Evolutionary conservation across 2,888 invertebrate species (phyloP).

Genomic region (Salticus scenicus): DNA sequence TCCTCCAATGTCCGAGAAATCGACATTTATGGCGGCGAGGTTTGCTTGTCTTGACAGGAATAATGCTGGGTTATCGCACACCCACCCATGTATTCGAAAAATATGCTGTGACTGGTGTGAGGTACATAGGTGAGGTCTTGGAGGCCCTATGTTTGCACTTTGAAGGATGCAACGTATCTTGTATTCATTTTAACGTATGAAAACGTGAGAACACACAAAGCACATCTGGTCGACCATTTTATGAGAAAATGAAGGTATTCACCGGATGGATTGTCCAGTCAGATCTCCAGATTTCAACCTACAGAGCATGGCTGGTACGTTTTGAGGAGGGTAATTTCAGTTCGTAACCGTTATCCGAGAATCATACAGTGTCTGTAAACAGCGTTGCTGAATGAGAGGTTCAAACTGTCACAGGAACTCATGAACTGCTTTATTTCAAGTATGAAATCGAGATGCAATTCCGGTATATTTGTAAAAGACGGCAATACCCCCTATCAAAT

Average conservation of each 20-base stretch:
- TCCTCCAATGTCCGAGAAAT: constrained; percentile 36
- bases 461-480: too few species aligned
- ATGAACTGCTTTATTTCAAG: background rate
- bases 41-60: background rate
- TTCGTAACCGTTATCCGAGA: background rate
- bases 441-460: background rate
- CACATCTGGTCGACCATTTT: background rate
- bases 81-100: background rate
- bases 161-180: background rate
- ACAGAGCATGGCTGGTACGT: constrained; percentile 9
- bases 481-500: too few species aligned
- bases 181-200: background rate
- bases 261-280: constrained; percentile 10
- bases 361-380: background rate
- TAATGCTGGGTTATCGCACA: background rate
- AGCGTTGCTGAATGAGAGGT: background rate
- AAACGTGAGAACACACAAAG: background rate
- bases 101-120: background rate
- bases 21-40: constrained; percentile 22
- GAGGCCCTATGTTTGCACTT: constrained; percentile 11
- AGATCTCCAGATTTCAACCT: constrained; percentile 19
- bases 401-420: background rate
- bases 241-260: background rate
- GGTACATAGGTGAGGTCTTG: constrained; percentile 4
- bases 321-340: constrained; percentile 13